phyloP scores from a whole-genome alignment of 2,113 vertebrate genomes.

The Rostratula benghalensis region DNA sequence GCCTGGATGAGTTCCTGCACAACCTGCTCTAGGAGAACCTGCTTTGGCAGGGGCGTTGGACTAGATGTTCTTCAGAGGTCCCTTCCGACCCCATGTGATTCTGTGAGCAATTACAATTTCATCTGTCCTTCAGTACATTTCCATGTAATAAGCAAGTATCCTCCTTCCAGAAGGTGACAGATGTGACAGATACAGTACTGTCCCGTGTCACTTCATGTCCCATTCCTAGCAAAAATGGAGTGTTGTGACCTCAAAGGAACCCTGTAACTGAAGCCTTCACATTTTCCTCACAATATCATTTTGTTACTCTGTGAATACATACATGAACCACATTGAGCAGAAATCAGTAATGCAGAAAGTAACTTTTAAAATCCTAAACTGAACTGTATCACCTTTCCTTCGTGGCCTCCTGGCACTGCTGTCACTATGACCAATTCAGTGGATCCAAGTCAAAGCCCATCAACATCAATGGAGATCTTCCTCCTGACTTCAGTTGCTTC shows the following conservation, averaged over 20 bases:
- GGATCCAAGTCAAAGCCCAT: neutral
- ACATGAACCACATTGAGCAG: neutral
- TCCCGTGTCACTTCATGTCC: neutral
- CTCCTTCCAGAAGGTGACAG: neutral
- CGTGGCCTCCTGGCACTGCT: neutral
- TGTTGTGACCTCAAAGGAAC: neutral
- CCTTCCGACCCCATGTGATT: no score
- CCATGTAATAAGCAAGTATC: neutral
- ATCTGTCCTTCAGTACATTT: neutral
- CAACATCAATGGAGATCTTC: neutral
- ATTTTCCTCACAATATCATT: neutral
- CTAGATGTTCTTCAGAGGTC: no score
- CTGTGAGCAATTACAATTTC: neutral
- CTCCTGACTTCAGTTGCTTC: neutral
- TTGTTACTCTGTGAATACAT: no score
- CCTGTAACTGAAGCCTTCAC: neutral
- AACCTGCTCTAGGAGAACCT: no score
- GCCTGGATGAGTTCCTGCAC: no score
- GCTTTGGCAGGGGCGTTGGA: no score
- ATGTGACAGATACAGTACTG: neutral
- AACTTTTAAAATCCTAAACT: neutral
- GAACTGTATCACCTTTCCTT: neutral
- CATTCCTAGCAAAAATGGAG: neutral
- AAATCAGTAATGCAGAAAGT: neutral
- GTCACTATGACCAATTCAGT: neutral